phyloP scores from a whole-genome alignment of 2,113 vertebrate species.

The Gymnarchus niloticus region DNA sequence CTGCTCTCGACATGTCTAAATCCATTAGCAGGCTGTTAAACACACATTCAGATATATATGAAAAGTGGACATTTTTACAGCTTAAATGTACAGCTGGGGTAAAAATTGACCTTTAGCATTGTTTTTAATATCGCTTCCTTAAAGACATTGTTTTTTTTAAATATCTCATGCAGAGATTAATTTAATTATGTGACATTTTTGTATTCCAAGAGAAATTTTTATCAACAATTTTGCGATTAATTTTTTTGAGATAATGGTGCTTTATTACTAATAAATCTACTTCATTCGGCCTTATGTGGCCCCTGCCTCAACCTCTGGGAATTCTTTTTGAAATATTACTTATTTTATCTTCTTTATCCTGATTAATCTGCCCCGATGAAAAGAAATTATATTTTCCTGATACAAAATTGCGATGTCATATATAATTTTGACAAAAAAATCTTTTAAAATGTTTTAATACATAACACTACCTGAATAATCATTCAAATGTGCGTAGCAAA shows the following conservation, averaged over 20 bases:
- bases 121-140: background rate
- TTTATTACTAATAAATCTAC: background rate
- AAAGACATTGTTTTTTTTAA: too few species aligned
- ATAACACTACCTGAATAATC: background rate
- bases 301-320: background rate
- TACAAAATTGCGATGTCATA: background rate
- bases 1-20: background rate
- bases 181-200: background rate
- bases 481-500: background rate
- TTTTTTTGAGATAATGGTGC: background rate
- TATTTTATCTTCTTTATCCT: background rate
- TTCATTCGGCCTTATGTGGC: background rate
- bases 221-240: background rate
- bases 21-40: background rate
- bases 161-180: too few species aligned
- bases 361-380: background rate
- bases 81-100: background rate
- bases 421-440: background rate
- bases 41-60: background rate
- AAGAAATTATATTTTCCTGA: background rate
- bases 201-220: background rate
- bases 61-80: background rate
- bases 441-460: background rate
- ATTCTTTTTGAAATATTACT: background rate
- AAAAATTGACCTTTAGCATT: background rate